Evolutionary conservation across 2,888 invertebrate genomes (phyloP).

Genomic region (Metellina segmentata): DNA sequence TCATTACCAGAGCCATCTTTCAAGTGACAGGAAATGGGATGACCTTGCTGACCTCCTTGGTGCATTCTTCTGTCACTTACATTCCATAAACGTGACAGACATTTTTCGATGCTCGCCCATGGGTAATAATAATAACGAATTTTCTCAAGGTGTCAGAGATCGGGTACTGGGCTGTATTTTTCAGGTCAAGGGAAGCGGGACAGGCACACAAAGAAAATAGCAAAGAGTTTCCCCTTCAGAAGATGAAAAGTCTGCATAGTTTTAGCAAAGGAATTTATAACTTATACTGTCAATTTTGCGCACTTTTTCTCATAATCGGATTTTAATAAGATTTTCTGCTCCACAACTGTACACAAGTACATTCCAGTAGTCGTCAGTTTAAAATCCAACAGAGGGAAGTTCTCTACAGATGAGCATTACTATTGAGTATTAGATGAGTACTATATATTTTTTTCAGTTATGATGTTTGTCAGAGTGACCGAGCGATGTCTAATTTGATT

Average conservation of each 20-base stretch:
- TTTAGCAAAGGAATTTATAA: neutral
- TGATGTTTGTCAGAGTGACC: too few relatives aligned
- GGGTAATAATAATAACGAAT: constrained; percentile 38
- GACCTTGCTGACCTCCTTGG: constrained; percentile 24
- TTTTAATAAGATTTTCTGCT: too few relatives aligned
- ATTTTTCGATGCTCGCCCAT: constrained; percentile 11
- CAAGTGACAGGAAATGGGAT: constrained; percentile 23
- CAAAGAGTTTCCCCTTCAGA: neutral
- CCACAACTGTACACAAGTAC: too few relatives aligned
- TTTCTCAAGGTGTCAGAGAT: constrained; percentile 1
- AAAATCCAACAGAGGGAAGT: too few relatives aligned
- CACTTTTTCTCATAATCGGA: too few relatives aligned
- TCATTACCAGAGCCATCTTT: constrained; percentile 20
- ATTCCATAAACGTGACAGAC: constrained; percentile 21
- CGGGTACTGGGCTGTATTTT: neutral
- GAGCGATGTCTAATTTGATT: too few relatives aligned
- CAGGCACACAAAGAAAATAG: neutral
- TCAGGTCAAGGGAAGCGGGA: neutral
- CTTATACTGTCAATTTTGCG: too few relatives aligned
- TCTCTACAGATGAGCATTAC: too few relatives aligned
- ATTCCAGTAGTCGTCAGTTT: too few relatives aligned
- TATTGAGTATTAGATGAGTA: too few relatives aligned
- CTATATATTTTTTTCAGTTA: too few relatives aligned
- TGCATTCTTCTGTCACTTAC: constrained; percentile 49
- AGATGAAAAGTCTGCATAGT: neutral